Percentiles rank a stretch among this genome's conserved stretches.
phyloP scores from a whole-genome alignment of 2,113 vertebrate genomes.

The Eubucco bourcierii region DNA sequence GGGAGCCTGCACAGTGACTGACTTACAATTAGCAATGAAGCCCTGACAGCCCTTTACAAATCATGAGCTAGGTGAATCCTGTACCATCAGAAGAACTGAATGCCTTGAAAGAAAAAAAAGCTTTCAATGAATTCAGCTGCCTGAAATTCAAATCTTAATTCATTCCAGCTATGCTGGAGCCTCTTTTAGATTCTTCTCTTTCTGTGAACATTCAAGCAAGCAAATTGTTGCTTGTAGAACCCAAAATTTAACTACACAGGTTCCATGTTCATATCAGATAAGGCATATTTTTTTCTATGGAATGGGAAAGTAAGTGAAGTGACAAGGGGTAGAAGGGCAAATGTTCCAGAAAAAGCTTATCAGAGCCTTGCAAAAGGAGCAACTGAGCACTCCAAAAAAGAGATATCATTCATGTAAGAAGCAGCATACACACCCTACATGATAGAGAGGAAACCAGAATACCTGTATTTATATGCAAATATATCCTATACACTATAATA shows the following conservation, averaged over 20 bases:
- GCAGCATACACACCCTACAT: background rate
- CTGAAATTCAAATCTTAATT: slow-evolving; percentile 38
- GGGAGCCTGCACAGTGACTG: background rate
- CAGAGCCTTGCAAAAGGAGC: background rate
- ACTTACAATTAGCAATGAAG: slow-evolving; percentile 8
- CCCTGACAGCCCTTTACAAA: slow-evolving; percentile 27
- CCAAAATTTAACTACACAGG: background rate
- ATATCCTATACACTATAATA: background rate
- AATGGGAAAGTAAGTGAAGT: background rate
- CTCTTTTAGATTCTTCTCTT: background rate
- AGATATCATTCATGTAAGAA: background rate
- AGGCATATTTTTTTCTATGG: background rate
- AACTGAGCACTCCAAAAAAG: background rate
- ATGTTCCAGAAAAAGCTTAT: background rate
- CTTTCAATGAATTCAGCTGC: background rate
- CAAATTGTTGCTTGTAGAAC: background rate
- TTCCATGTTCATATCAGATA: background rate
- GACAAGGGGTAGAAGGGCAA: background rate
- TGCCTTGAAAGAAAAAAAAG: background rate
- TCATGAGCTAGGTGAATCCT: background rate
- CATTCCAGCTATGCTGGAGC: background rate
- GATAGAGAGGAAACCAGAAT: background rate
- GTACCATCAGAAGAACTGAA: background rate
- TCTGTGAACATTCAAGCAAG: background rate
- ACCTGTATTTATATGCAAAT: background rate